phyloP scores from a whole-genome alignment of 2,888 invertebrate species.

The Harmothoe impar region DNA sequence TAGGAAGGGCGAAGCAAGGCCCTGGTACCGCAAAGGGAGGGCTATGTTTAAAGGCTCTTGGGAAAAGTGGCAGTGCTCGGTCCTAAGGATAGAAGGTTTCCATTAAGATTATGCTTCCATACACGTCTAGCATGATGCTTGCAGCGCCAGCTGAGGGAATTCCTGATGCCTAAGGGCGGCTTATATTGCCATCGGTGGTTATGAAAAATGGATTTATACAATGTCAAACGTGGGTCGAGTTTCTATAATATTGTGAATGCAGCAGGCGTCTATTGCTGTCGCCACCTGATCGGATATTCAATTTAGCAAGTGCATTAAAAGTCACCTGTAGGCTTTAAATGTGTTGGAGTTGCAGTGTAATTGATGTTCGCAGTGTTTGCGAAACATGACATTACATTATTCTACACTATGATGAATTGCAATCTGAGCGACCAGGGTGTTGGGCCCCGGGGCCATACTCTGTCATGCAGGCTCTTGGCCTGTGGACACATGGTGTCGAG shows the following conservation, averaged over 20 bases:
- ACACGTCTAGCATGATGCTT: background rate
- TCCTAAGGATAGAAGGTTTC: background rate
- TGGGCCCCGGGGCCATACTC: background rate
- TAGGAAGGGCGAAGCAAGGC: background rate
- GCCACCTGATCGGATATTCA: too few relatives aligned
- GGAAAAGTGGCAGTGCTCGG: too few relatives aligned
- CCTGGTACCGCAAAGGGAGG: too few relatives aligned
- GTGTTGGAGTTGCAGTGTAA: background rate
- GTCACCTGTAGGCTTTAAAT: too few relatives aligned
- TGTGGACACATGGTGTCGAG: too few relatives aligned
- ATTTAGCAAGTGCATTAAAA: too few relatives aligned
- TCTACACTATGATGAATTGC: conserved; percentile 15
- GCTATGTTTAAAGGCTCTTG: too few relatives aligned
- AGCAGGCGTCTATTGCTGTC: background rate
- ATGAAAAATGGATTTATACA: background rate
- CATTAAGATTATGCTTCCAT: conserved; percentile 9
- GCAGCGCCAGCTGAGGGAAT: background rate
- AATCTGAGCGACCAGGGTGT: background rate
- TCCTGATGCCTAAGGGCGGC: too few relatives aligned
- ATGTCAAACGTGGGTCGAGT: background rate
- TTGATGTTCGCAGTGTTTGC: background rate
- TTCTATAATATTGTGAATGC: background rate
- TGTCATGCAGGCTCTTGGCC: background rate
- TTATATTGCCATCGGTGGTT: background rate
- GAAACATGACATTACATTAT: conserved; percentile 1